Percentiles rank a stretch among this genome's conserved stretches.
Evolutionary conservation across 2,113 vertebrate genomes (phyloP).

Genomic region (Salvelinus fontinalis): DNA sequence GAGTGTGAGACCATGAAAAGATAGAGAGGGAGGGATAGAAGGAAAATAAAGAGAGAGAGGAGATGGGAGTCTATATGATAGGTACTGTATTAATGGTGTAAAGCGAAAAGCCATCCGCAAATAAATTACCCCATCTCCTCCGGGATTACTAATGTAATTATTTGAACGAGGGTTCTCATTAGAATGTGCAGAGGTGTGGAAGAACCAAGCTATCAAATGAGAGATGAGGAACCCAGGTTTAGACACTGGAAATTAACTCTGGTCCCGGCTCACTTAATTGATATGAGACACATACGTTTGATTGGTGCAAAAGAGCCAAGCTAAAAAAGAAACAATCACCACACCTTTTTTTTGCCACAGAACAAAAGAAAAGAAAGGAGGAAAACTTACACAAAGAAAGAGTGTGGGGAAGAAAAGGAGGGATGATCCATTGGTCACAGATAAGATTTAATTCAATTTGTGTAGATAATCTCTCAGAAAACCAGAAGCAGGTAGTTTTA

Average conservation of each 20-base stretch:
- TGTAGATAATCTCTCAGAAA: conserved; percentile 52
- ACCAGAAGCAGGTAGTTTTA: conserved; percentile 33
- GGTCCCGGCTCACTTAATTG: conserved; percentile 60
- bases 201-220: conserved; percentile 59
- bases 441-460: conserved; percentile 65
- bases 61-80: conserved; percentile 36
- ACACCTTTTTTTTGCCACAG: conserved; percentile 6
- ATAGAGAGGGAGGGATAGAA: conserved; percentile 16
- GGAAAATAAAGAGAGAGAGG: conserved; percentile 7
- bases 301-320: conserved; percentile 58
- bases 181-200: conserved; percentile 63
- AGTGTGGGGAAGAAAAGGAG: conserved; percentile 1
- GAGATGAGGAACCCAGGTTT: conserved; percentile 48
- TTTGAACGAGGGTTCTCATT: conserved; percentile 70
- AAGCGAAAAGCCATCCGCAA: conserved; percentile 57
- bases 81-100: conserved; percentile 59
- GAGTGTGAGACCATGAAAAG: conserved; percentile 35
- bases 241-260: conserved; percentile 64
- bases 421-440: conserved; percentile 43
- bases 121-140: conserved; percentile 67
- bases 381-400: background rate
- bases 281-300: conserved; percentile 64
- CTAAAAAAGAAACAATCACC: conserved; percentile 19
- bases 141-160: conserved; percentile 77
- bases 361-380: conserved; percentile 21